These are phyloP conservation scores for Collichthys lucidus DNA, from an alignment of 2,113 vertebrate genomes.

Conservation along the genomic window DNA sequence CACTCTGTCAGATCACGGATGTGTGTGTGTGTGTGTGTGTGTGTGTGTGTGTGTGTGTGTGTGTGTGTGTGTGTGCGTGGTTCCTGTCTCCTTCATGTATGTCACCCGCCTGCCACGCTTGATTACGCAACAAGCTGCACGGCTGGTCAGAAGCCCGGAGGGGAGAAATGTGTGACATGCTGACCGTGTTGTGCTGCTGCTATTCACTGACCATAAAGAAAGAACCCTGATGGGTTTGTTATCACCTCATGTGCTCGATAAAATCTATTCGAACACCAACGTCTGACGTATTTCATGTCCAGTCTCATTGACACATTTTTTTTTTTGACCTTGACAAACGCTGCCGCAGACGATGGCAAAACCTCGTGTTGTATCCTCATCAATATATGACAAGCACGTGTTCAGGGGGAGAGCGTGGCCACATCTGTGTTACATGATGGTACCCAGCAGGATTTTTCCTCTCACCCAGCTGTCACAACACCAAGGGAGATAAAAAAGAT, in stretches of 20 bases:
- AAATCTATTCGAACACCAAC: constrained; percentile 23
- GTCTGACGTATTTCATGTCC: no score
- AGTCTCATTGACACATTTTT: neutral
- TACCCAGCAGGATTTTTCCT: constrained; percentile 52
- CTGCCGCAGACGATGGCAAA: neutral
- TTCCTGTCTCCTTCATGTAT: constrained; percentile 44
- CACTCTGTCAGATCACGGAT: neutral
- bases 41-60: constrained; percentile 6
- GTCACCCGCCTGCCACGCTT: constrained; percentile 26
- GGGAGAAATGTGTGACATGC: constrained; percentile 3
- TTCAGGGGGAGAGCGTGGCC: neutral
- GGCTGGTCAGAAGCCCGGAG: constrained; percentile 7
- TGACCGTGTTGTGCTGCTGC: constrained; percentile 7
- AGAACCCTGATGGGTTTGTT: constrained; percentile 5
- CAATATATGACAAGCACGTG: constrained; percentile 17
- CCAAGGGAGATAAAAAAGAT: constrained; percentile 46
- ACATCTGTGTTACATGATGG: constrained; percentile 55
- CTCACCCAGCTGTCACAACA: constrained; percentile 72
- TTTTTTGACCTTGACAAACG: constrained; percentile 19
- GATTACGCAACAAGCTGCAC: constrained; percentile 53
- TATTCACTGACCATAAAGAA: constrained; percentile 22
- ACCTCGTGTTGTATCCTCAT: neutral
- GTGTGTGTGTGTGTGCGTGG: constrained; percentile 13
- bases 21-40: constrained; percentile 10
- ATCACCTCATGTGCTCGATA: constrained; percentile 10